Base-by-base conservation (phyloP, 1,140 invertebrate genomes). In the Tetranychus urticae region DNA sequence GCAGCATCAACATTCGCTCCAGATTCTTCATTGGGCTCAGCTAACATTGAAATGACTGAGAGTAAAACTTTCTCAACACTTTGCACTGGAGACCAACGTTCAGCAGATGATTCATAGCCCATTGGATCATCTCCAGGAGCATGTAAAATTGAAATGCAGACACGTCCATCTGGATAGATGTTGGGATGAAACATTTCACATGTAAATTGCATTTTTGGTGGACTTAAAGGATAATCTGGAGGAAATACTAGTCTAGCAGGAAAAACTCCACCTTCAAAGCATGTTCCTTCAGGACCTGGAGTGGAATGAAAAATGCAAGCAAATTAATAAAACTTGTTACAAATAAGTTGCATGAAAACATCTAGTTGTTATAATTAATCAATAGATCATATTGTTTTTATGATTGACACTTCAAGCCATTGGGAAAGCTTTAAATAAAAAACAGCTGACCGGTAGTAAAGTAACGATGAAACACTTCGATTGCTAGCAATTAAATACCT, bases 121-220 rank as follows among this genome's bases (percentile, higher is more conserved):
- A 97, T 93, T 48, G 94, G 94, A 76, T 99, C 94, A 75, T 98
- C 93, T 59, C 97, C 83, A 36, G 96, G 94, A 59, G 96, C 92
- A 75, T 99, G 96, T 54, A 99, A 78, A 72, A 99, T 99, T 65
- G 91, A 97, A 77, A 99, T 98, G 76, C 96, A 99, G 35, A 99
- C 78, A 74, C 98, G 93, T 50, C 96, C 96, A 76, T 96, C 97
- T 87, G 97, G 92, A 77, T 99, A 99, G 12, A 98, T 92, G 79
- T 99, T 99, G 67, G 94, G 94, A 79, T 99, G 94, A 91, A 92
- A 98, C 67, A 99, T 90, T 83, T 96, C 97, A 65, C 89, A 94
- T 70, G 96, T 79, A 78, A 99, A 98, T 68, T 89, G 80, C 73
- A 99, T 88, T 67, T 85, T 86, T 64, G 94, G 94, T 64, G 94